A percentile compares a stretch with the other conserved stretches of the same genome.
These are phyloP conservation scores for Merops nubicus DNA, from an alignment of 2,113 vertebrate species.

Conservation along the genomic window DNA sequence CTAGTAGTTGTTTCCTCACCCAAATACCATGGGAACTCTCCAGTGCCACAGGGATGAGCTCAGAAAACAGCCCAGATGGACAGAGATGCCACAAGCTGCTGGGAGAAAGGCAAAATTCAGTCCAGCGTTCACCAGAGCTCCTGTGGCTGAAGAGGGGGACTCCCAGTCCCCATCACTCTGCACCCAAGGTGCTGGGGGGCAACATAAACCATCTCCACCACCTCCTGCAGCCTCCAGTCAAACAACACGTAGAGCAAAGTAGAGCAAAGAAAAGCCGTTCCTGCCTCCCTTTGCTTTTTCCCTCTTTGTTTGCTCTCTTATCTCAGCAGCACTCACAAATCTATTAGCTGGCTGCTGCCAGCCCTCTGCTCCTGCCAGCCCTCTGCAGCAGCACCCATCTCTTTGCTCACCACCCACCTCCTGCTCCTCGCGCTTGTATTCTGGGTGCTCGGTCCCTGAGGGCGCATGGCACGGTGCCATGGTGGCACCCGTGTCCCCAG, in stretches of 20 bases:
- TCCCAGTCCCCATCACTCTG: neutral
- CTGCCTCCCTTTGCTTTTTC: neutral
- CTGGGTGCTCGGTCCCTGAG: rapidly evolving
- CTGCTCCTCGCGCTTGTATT: neutral
- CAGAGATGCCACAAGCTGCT: neutral
- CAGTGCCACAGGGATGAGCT: neutral
- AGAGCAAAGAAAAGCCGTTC: neutral
- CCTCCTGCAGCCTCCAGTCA: neutral
- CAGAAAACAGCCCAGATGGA: neutral
- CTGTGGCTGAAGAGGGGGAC: neutral
- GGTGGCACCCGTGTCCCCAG: neutral
- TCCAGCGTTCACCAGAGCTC: neutral
- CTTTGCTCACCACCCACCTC: neutral
- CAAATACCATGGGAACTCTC: neutral
- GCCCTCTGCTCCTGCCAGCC: neutral
- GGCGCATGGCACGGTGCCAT: rapidly evolving
- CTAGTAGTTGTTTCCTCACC: neutral
- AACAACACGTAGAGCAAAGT: neutral
- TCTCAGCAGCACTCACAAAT: neutral
- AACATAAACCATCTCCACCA: neutral
- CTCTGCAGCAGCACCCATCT: neutral
- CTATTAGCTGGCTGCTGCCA: neutral
- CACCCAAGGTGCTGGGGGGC: neutral
- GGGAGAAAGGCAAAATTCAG: neutral
- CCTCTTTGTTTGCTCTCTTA: neutral